phyloP scores from a whole-genome alignment of 2,888 invertebrate species.

The Agrenia bidenticulata region DNA sequence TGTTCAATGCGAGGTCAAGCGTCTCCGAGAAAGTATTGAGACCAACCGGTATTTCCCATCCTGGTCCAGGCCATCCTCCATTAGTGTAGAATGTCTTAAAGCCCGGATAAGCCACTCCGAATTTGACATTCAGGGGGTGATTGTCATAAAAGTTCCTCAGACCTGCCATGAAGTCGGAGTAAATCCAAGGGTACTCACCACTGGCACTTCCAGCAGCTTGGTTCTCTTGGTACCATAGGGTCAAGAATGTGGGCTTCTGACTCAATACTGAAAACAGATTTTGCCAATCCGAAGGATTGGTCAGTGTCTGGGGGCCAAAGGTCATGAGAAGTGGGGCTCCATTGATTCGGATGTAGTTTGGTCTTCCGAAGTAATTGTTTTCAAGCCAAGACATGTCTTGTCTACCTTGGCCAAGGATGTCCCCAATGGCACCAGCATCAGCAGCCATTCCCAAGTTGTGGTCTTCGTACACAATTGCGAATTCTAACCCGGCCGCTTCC shows the following conservation, averaged over 20 bases:
- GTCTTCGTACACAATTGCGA: constrained; percentile 49
- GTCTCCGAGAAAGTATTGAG: constrained; percentile 39
- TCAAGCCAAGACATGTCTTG: constrained; percentile 35
- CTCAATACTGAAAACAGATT: constrained; percentile 37
- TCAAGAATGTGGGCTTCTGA: constrained; percentile 43
- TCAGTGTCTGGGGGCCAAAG: constrained; percentile 48
- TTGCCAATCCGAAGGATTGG: constrained; percentile 36
- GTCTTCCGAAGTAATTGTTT: constrained; percentile 24
- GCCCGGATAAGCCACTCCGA: constrained; percentile 47
- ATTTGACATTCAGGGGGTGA: constrained; percentile 31
- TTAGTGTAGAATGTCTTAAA: constrained; percentile 42
- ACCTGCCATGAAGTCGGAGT: constrained; percentile 43
- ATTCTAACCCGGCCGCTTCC: constrained; percentile 38
- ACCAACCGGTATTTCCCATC: constrained; percentile 34
- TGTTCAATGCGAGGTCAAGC: constrained; percentile 33
- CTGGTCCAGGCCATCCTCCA: constrained; percentile 44
- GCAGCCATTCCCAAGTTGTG: constrained; percentile 45
- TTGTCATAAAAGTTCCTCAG: constrained; percentile 43
- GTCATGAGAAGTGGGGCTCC: constrained; percentile 44
- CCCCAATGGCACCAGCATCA: constrained; percentile 45
- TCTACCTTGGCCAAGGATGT: constrained; percentile 36
- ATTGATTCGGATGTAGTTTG: constrained; percentile 45
- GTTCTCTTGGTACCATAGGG: constrained; percentile 42
- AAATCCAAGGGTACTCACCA: constrained; percentile 50
- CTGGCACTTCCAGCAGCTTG: constrained; percentile 32